Evolutionary conservation across 2,888 invertebrate species (phyloP), one percentile per base, ranked within the genome.

Genomic region (Acleris laterana): DNA sequence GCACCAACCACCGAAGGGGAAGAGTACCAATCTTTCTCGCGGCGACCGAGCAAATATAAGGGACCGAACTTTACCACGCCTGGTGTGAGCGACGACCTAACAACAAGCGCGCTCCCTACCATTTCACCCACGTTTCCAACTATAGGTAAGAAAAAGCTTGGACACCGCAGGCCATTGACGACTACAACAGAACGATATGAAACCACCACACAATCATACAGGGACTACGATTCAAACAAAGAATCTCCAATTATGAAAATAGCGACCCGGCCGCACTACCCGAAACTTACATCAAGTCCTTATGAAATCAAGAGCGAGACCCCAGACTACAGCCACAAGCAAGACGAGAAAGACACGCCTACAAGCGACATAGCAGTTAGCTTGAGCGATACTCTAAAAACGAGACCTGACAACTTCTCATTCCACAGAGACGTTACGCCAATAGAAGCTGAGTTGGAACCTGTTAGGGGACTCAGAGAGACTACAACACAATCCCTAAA

Each of bases 191-290:
- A 87, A 49, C 83, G 77, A 81, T 71, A 76, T 44, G 91, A 92
- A 76, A 87, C 86, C 3, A 92, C 92, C 4, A 88, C 90, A n/a
- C 74, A 79, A 52, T 71, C 78, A 16, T 73, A 70, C 17, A 82
- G 72, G 62, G 83, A 84, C 68, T 82, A 84, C 48, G 88, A 89
- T 44, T 63, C 74, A 1, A 84, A 76, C 62, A 88, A 88, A 70
- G 93, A 93, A 70, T 92, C 93, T 1, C 87, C 89, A 20, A 93
- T 93, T 59, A 93, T 93, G 93, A 93, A 93, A 80, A 93, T 93
- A 69, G 84, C 90, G n/a, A 88, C 80, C 44, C 85, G 90, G 28
- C 86, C 84, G 16, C 81, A 85, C 61, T 78, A 79, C 61, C 74
- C 85, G 1, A 89, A 84, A 71, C 66, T 80, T 9, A 77, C 82